phyloP scores from a whole-genome alignment of 2,888 invertebrate genomes.

The Empis livida region DNA sequence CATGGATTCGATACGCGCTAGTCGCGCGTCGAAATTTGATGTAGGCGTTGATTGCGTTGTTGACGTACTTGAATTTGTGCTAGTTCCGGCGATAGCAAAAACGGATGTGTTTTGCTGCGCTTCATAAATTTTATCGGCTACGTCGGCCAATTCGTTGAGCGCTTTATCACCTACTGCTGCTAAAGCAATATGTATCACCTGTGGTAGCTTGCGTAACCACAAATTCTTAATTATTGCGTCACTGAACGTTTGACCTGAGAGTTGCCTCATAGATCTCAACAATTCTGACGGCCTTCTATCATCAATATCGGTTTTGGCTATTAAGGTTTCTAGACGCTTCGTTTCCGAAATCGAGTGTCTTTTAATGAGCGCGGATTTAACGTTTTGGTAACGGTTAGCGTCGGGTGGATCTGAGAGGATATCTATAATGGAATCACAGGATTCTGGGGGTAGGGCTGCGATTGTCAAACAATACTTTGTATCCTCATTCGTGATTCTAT shows the following conservation, averaged over 20 bases:
- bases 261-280: background rate
- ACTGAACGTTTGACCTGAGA: background rate
- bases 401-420: background rate
- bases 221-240: background rate
- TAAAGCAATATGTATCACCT: background rate
- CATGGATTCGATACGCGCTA: background rate
- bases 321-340: background rate
- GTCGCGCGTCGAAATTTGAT: background rate
- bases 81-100: background rate
- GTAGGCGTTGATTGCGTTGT: background rate
- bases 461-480: conserved; percentile 1
- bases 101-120: background rate
- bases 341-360: background rate
- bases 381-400: background rate
- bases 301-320: background rate
- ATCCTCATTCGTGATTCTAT: background rate
- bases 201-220: background rate
- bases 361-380: background rate
- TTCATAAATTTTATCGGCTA: background rate
- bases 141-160: background rate
- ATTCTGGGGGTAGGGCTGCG: background rate
- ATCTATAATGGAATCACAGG: background rate
- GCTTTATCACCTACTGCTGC: background rate
- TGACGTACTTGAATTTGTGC: background rate
- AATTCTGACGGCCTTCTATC: background rate